phyloP scores from a whole-genome alignment of 2,797 vertebrate genomes.

The Manis javanica region DNA sequence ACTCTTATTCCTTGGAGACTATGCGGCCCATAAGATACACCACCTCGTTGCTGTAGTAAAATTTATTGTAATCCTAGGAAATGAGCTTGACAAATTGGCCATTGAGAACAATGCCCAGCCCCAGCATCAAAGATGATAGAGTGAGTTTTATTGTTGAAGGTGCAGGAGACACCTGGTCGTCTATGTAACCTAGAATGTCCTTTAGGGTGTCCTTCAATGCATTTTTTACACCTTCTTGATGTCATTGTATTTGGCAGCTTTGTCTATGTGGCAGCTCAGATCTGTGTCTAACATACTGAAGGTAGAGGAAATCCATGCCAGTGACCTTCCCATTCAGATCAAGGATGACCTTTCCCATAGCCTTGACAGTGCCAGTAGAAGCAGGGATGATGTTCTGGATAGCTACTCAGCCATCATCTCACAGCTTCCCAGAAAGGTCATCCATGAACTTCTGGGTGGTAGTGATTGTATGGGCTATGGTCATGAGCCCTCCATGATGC shows the following conservation, averaged over 20 bases:
- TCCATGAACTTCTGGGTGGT: slow-evolving; percentile 92
- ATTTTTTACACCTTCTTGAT: slow-evolving; percentile 91
- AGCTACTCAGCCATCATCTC: slow-evolving; percentile 90
- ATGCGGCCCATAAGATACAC: slow-evolving; percentile 85
- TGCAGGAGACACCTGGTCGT: slow-evolving; percentile 92
- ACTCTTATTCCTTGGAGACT: slow-evolving; percentile 88
- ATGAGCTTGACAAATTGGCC: slow-evolving; percentile 92
- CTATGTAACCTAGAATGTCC: slow-evolving; percentile 90
- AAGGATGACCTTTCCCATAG: slow-evolving; percentile 92
- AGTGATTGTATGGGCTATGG: slow-evolving; percentile 90
- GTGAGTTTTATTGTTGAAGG: slow-evolving; percentile 89
- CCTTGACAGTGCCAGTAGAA: slow-evolving; percentile 90
- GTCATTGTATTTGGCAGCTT: slow-evolving; percentile 90
- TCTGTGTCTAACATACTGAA: slow-evolving; percentile 91
- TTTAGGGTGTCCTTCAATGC: slow-evolving; percentile 89
- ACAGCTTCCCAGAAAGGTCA: slow-evolving; percentile 90
- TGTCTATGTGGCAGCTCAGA: slow-evolving; percentile 90
- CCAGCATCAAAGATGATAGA: slow-evolving; percentile 77
- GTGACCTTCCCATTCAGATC: slow-evolving; percentile 92
- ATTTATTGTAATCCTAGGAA: slow-evolving; percentile 92
- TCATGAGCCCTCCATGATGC: slow-evolving; percentile 92
- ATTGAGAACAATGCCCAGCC: slow-evolving; percentile 91
- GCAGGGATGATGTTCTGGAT: slow-evolving; percentile 92
- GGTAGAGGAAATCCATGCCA: slow-evolving; percentile 91
- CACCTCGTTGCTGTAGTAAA: slow-evolving; percentile 90